These are phyloP conservation scores for Drosophila rellima DNA, from an alignment of 2,888 invertebrate species.

Conservation along the genomic window DNA sequence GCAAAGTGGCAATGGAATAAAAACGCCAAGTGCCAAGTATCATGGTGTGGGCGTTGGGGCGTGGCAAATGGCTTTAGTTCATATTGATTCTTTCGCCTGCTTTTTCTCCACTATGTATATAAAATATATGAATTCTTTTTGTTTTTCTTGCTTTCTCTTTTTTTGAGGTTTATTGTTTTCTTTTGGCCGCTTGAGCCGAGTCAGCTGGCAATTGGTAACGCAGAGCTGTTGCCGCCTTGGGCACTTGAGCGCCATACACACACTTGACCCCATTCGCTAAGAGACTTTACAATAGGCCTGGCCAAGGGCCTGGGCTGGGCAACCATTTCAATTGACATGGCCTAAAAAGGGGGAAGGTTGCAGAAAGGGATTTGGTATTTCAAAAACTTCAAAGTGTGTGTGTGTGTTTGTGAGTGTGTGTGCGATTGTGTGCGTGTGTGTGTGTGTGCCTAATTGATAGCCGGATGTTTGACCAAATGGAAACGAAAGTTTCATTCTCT, in stretches of 20 bases:
- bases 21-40: conserved; percentile 23
- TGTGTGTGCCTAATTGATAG: conserved; percentile 57
- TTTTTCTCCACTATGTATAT: conserved; percentile 3
- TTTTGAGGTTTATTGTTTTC: conserved; percentile 73
- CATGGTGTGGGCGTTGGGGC: conserved; percentile 42
- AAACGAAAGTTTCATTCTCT: conserved; percentile 57
- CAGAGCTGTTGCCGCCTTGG: conserved; percentile 51
- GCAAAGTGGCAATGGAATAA: conserved; percentile 38
- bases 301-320: conserved; percentile 8
- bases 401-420: conserved; percentile 4
- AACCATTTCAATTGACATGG: conserved; percentile 60
- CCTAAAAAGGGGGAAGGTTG: conserved; percentile 7
- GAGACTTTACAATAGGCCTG: conserved; percentile 64
- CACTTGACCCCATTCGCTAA: conserved; percentile 72
- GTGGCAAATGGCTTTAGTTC: conserved; percentile 54
- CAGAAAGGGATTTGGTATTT: conserved; percentile 29
- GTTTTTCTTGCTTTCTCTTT: conserved; percentile 21
- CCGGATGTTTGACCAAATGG: conserved; percentile 61
- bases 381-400: conserved; percentile 57
- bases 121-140: conserved; percentile 14
- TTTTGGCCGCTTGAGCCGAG: conserved; percentile 48
- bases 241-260: conserved; percentile 72
- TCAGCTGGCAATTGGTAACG: conserved; percentile 29
- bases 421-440: conserved; percentile 12
- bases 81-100: conserved; percentile 48